A percentile compares a stretch with the other conserved stretches of the same genome.
phyloP scores from a whole-genome alignment of 2,113 vertebrate species.

The Ivindomyrus marchei region DNA sequence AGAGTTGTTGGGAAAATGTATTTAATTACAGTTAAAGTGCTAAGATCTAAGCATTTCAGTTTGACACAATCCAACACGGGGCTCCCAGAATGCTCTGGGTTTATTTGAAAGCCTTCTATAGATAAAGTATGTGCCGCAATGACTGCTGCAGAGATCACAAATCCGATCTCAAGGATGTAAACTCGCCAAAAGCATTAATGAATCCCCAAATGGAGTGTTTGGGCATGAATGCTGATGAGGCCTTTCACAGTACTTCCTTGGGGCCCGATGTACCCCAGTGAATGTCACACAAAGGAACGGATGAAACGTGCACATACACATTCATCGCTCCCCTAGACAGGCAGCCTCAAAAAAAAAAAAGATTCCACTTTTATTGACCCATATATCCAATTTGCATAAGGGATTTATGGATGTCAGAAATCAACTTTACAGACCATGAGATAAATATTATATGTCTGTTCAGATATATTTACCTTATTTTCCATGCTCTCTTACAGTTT shows the following conservation, averaged over 20 bases:
- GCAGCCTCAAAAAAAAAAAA: neutral
- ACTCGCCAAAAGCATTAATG: conserved; percentile 52
- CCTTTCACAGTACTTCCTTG: conserved; percentile 57
- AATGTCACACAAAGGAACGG: conserved; percentile 53
- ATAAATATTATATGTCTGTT: neutral
- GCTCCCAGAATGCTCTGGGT: neutral
- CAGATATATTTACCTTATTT: neutral
- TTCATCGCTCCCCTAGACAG: neutral
- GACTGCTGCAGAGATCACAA: conserved; percentile 42
- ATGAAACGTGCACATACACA: neutral
- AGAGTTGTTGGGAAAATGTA: neutral
- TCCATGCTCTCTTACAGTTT: neutral
- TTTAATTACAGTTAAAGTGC: neutral
- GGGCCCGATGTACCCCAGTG: conserved; percentile 60
- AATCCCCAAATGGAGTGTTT: conserved; percentile 56
- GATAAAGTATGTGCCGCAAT: conserved; percentile 39
- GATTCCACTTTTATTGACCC: conserved; percentile 11
- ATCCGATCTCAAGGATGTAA: conserved; percentile 51
- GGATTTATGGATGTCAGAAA: neutral
- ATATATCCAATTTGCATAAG: conserved; percentile 7
- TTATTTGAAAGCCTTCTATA: conserved; percentile 27
- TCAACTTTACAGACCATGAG: neutral
- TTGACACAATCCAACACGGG: neutral
- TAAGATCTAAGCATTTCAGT: neutral
- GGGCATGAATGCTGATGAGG: conserved; percentile 54